These are phyloP conservation scores for Sebastes dallii DNA, from an alignment of 2,797 vertebrate species.

Conservation along the genomic window DNA sequence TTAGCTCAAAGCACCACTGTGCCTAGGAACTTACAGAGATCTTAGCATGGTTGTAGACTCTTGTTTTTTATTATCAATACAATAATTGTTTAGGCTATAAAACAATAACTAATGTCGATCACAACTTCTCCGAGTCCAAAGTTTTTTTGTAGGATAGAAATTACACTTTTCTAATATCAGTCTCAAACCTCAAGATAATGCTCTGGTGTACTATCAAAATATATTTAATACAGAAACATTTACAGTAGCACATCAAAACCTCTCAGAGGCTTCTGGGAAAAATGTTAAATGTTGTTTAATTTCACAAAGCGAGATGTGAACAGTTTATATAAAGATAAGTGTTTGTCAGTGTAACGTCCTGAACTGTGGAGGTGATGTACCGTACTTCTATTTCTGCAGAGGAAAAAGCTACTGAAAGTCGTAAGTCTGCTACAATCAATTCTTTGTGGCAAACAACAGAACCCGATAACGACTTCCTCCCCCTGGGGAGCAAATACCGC, in stretches of 20 bases:
- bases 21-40: no score
- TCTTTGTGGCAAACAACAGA: constrained; percentile 67
- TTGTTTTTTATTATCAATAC: no score
- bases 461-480: constrained; percentile 67
- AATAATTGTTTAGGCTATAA: no score
- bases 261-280: neutral
- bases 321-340: neutral
- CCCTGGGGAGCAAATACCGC: constrained; percentile 59
- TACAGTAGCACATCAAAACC: neutral
- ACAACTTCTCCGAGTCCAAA: neutral
- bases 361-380: neutral
- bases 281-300: neutral
- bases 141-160: neutral
- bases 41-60: no score
- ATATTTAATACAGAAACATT: neutral
- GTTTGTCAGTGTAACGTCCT: neutral
- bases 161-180: neutral
- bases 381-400: neutral
- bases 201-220: neutral
- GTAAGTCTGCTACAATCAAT: constrained; percentile 60
- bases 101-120: neutral
- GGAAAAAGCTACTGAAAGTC: constrained; percentile 24
- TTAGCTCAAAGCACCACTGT: no score
- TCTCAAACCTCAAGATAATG: neutral
- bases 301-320: neutral